Evolutionary conservation across 2,888 invertebrate genomes (phyloP).

Genomic region (Ophion obscuratus): DNA sequence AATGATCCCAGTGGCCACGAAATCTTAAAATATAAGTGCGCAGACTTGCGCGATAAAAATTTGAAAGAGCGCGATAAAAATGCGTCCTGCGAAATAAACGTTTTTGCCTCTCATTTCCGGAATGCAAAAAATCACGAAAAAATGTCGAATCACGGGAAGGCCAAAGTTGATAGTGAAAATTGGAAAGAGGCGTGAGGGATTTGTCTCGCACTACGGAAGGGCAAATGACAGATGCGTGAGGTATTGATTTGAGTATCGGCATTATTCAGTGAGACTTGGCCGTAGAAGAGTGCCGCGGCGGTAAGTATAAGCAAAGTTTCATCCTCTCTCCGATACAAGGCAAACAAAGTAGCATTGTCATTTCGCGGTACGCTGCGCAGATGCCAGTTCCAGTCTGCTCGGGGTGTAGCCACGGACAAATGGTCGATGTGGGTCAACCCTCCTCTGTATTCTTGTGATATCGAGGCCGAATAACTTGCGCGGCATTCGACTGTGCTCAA

Average conservation of each 20-base stretch:
- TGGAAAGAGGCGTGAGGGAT: too few relatives aligned
- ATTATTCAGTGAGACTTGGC: constrained; percentile 7
- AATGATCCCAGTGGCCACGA: too few relatives aligned
- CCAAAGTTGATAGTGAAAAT: neutral
- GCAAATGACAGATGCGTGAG: constrained; percentile 44
- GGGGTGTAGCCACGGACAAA: constrained; percentile 34
- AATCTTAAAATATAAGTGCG: too few relatives aligned
- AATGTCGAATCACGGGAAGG: too few relatives aligned
- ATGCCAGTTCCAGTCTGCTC: constrained; percentile 9
- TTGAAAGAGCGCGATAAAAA: too few relatives aligned
- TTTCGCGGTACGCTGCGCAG: constrained; percentile 34
- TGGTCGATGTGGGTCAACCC: constrained; percentile 57
- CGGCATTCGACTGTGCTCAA: constrained; percentile 13
- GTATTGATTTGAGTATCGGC: constrained; percentile 55
- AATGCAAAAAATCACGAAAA: too few relatives aligned
- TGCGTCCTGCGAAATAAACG: too few relatives aligned
- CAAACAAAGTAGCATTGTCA: constrained; percentile 54
- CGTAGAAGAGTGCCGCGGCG: neutral
- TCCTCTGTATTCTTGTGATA: neutral
- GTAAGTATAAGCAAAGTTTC: constrained; percentile 54
- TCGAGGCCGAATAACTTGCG: neutral
- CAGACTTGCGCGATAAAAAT: too few relatives aligned
- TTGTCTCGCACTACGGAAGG: constrained; percentile 21
- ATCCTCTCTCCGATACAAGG: constrained; percentile 6
- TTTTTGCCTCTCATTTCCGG: too few relatives aligned